Evolutionary conservation across 1,140 invertebrate species (phyloP), one percentile per base, ranked within the genome.

Genomic region (Panagrolaimus sp.): DNA sequence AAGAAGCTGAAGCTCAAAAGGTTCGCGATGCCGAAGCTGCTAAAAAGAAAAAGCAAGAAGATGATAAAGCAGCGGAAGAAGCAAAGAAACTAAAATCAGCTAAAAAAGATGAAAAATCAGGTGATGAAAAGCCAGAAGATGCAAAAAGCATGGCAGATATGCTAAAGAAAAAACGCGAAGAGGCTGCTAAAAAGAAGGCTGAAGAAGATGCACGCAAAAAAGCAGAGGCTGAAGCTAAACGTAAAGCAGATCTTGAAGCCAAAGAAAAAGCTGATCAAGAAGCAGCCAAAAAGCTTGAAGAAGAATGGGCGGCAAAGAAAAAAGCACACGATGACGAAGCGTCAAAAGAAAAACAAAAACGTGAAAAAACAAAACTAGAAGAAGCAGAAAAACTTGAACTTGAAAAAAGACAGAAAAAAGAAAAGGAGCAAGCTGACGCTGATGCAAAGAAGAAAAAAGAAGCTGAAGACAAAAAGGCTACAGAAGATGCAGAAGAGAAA

Each of bases 111-210:
- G 31, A 38, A 38, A 38, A 38, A 38, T 38, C 31, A 38, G 31
- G n/a, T n/a, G n/a, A 38, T 4, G 31, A 38, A 7, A 38, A 38
- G 7, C 31, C 31, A 2, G 51, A 57, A 4, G 51, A 57, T 57
- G 51, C 51, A 1, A 27, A 27, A 9, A 25, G 20, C 20, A 20
- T 57, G 9, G 51, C 51, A 2, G 51, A 57, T 27, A 11, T 25
- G 13, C 20, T 57, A 9, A 57, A 57, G 51, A 57, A 57, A 27
- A 20, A 27, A 11, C 51, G 51, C 4, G 51, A 57, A 57, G 51
- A 57, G 11, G 51, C 51, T 57, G 51, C 51, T 16, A 57, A 57
- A 16, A 57, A 57, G n/a, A 57, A 57, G 51, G 51, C 51, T 13
- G 51, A 57, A 57, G 51, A 57, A n/a, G 51, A 13, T 5, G 51